Evolutionary conservation across 2,888 invertebrate genomes (phyloP).

Genomic region (Clepsis dumicolana): DNA sequence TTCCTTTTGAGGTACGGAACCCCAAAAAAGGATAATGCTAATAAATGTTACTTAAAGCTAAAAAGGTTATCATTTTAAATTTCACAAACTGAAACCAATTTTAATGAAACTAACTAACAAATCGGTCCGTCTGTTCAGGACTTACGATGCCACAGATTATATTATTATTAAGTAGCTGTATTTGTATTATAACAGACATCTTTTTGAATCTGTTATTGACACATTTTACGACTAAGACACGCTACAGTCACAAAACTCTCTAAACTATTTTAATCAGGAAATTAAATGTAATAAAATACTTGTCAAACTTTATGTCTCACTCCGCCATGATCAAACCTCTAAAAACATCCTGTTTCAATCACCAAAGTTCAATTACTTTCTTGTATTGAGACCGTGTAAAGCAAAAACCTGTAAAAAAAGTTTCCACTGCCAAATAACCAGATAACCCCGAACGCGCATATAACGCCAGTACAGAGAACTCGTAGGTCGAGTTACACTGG

Average conservation of each 20-base stretch:
- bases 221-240: background rate
- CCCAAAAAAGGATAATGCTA: too few species aligned
- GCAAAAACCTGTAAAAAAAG: background rate
- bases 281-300: background rate
- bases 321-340: background rate
- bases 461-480: background rate
- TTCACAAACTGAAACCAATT: too few species aligned
- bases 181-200: too few species aligned
- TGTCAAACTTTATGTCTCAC: background rate
- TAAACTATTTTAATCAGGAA: background rate
- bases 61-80: too few species aligned
- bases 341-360: background rate
- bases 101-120: too few species aligned
- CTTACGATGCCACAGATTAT: too few species aligned
- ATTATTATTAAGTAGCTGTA: too few species aligned
- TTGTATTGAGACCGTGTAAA: constrained; percentile 22
- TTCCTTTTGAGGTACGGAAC: too few species aligned
- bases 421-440: background rate
- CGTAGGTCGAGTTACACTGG: constrained; percentile 1
- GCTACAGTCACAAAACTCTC: background rate
- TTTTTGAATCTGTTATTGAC: too few species aligned
- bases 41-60: too few species aligned
- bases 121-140: too few species aligned
- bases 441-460: background rate
- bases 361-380: constrained; percentile 19